These are phyloP conservation scores for Ectropis grisescens DNA, from an alignment of 1,140 invertebrate genomes.

Conservation along the genomic window DNA sequence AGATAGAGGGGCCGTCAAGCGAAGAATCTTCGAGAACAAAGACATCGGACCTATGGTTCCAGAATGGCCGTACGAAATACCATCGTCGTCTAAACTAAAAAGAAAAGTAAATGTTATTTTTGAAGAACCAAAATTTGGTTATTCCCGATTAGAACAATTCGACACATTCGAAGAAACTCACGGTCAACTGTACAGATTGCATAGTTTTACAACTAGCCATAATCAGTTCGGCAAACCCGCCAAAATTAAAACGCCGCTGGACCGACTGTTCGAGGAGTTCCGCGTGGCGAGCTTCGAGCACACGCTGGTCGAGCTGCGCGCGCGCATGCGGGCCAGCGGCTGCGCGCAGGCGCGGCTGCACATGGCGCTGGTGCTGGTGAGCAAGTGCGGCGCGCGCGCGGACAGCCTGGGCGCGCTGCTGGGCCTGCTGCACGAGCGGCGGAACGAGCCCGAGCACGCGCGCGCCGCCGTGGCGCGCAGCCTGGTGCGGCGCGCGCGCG, in stretches of 20 bases:
- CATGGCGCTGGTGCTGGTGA: slow-evolving; percentile 41
- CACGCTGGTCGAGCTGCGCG: slow-evolving; percentile 28
- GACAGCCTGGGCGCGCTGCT: slow-evolving; percentile 26
- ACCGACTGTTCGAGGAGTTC: slow-evolving; percentile 32
- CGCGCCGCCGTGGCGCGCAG: slow-evolving; percentile 37
- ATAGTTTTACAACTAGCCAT: too few species aligned
- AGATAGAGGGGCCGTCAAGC: slow-evolving; percentile 11
- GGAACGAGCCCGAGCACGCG: slow-evolving; percentile 34
- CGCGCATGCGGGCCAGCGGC: slow-evolving; percentile 20
- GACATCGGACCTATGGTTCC: slow-evolving; percentile 5
- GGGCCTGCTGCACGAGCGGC: slow-evolving; percentile 16
- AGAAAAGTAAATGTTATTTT: too few species aligned
- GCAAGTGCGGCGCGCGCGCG: slow-evolving; percentile 31
- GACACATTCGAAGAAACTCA: too few species aligned
- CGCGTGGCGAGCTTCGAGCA: slow-evolving; percentile 29
- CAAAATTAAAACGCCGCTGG: slow-evolving; percentile 11
- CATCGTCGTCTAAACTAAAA: too few species aligned
- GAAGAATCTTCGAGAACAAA: slow-evolving; percentile 15
- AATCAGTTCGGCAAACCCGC: too few species aligned
- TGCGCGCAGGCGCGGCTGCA: slow-evolving; percentile 26
- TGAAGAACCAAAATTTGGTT: too few species aligned
- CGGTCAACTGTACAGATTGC: too few species aligned
- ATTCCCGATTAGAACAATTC: too few species aligned
- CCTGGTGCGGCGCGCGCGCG: slow-evolving; percentile 28
- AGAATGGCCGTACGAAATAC: slow-evolving; percentile 11